Base-by-base conservation (phyloP, 2,113 vertebrate species). In the Serilophus lunatus region DNA sequence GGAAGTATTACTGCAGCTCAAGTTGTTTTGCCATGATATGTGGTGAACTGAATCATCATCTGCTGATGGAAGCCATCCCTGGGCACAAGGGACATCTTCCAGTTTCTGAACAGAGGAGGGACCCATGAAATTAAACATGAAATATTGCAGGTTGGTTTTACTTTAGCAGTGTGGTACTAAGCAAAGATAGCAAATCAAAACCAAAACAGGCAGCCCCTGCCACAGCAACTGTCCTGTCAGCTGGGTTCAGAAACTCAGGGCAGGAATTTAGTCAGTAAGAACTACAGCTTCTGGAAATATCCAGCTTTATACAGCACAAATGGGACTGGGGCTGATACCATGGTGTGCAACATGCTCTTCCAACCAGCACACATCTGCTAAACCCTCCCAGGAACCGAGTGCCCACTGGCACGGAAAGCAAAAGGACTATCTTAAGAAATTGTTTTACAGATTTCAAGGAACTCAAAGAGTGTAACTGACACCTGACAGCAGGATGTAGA, bases 401-500 rank as follows among this genome's bases (percentile, higher is more conserved):
- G 36, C 13, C 38, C 44, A 2, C 12, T 7, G n/a, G 18, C 53
- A 56, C 3, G 5, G 42, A 44, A 80, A 88, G 64, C 4, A 28
- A 78, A 82, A 63, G 17, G 24, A 44, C 3, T 31, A 2, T 6
- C 40, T 83, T 18, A 64, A 64, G 36, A 64, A 59, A n/a, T 1
- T 33, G 4, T 31, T 63, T 64, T 33, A 6, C 18, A 50, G 56
- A 12, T 53, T 59, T 70, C 29, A 49, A 36, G 35, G 24, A 86
- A 44, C 53, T 19, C 53, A 29, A 28, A 65, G 31, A n/a, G 28
- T 5, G 2, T 44, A 56, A 60, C 64, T 31, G 28, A 49, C 13
- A 18, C 7, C 35, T 0, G 0, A 19, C 0, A 1, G 24, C 0
- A 0, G 44, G 54, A 33, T 22, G 14, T 2, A 9, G 50, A 14